Evolutionary conservation across 2,113 vertebrate genomes (phyloP).

Genomic region (Ceyx melanurus): DNA sequence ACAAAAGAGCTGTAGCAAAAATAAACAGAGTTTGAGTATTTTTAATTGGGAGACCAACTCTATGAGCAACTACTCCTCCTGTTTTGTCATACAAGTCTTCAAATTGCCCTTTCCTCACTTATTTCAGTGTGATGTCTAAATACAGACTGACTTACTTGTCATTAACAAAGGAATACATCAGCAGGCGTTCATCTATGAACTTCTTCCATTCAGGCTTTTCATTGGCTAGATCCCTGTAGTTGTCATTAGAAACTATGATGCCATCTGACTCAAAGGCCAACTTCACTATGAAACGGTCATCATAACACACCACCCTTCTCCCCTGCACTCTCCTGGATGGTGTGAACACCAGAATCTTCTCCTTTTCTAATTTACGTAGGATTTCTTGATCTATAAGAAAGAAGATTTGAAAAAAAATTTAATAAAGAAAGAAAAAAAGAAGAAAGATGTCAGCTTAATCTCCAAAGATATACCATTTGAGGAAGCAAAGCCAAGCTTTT

Average conservation of each 20-base stretch:
- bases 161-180: constrained; percentile 99
- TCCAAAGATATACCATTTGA: background rate
- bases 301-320: constrained; percentile 94
- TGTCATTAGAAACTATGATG: constrained; percentile 97
- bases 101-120: background rate
- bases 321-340: constrained; percentile 94
- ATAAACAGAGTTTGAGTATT: background rate
- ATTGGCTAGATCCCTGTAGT: constrained; percentile 95
- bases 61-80: background rate
- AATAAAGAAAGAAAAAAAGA: background rate
- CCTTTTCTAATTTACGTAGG: constrained; percentile 91
- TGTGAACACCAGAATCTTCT: constrained; percentile 96
- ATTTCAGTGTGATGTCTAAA: background rate
- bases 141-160: constrained; percentile 87
- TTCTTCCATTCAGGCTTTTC: constrained; percentile 99
- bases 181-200: constrained; percentile 93
- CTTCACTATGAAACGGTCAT: constrained; percentile 96
- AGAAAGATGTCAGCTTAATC: background rate
- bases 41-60: background rate
- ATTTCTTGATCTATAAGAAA: constrained; percentile 91
- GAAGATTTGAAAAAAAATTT: background rate
- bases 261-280: constrained; percentile 95
- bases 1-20: background rate
- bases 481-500: background rate
- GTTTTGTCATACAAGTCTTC: background rate